Base-by-base conservation (phyloP, 2,113 vertebrate species). In the Forbesichthys agassizii region DNA sequence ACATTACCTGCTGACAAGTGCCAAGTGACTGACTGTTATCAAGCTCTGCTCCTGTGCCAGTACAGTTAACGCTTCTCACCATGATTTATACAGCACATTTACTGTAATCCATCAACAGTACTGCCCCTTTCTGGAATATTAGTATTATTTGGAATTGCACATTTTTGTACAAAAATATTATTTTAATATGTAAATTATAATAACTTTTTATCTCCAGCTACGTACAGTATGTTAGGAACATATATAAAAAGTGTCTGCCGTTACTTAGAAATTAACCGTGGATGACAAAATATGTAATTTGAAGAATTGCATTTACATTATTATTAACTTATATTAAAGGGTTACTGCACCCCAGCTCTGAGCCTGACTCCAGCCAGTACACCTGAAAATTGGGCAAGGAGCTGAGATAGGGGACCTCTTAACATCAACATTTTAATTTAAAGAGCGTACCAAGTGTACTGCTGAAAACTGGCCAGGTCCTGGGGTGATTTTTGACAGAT, bases 61-160 rank as follows among this genome's bases (percentile, higher is more conserved):
- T 47, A 46, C 57, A 11, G 14, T 47, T 12, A 27, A 16, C 53
- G 56, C 1, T 8, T 73, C n/a, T 61, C 51, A 52, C 63, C 12
- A 53, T 48, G 46, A 52, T 61, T 64, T 66, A 65, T 4, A 51
- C 58, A 33, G 57, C 58, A 55, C 16, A 57, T 27, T 11, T 16
- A 48, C 46, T 7, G 33, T 27, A 36, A 56, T 57, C 36, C 54
- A 67, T 12, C n/a, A 27, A 56, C 16, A 67, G 47, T 9, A 20
- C 11, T 12, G n/a, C 11, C 36, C 53, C 16, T 16, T 16, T 27
- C 65, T 6, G 12, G 14, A 42, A 56, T 13, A 20, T 33, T 16
- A 20, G 49, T 18, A 63, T 53, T 27, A 12, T 12, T 74, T 7
- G 9, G 56, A 57, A 33, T 60, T 8, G 10, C 4, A 53, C n/a